Base-by-base conservation (phyloP, 2,888 invertebrate species). In the Dicroscelio sp. region DNA sequence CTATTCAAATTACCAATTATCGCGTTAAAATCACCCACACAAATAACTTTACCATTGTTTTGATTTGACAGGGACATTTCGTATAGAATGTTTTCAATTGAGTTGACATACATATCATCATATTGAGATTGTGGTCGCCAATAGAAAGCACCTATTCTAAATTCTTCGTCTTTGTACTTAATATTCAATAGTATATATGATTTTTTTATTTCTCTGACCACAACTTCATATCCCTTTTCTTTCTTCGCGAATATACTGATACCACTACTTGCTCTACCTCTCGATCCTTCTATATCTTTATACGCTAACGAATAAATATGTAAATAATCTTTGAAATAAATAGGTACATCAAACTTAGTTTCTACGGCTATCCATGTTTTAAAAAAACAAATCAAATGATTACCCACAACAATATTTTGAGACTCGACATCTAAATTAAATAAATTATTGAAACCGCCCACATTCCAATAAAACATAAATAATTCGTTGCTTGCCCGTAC, bases 191-290 rank as follows among this genome's bases (percentile, higher is more conserved):
- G 48, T 6, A 73, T 73, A 52, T 73, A 52, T 17, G 73, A 35
- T 5, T 30, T 30, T 52, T 73, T 73, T 6, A 30, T 73, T 52
- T 73, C 73, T 2, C 14, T 20, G 6, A 65, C 25, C 20, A 12
- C 25, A 12, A 27, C 6, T 63, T 23, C 6, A 27, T 27, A 27
- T 63, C 27, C 27, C 8, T 27, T 8, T 8, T 60, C 55, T 38
- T 69, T 73, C 25, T 52, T 52, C n/a, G 52, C 20, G 30, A 73
- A 73, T 58, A 75, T 2, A 23, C 58, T 75, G 23, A 75, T 75
- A 14, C 75, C 75, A 12, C 75, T 25, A 52, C 58, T 75, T 23
- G 75, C 75, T 75, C 75, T 75, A 2, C 75, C 75, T n/a, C 30
- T 55, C 17, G 75, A 27, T 1, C 33, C 33, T n/a, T n/a, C n/a